Evolutionary conservation across 2,797 vertebrate genomes (phyloP).

Genomic region (Morelia viridis): DNA sequence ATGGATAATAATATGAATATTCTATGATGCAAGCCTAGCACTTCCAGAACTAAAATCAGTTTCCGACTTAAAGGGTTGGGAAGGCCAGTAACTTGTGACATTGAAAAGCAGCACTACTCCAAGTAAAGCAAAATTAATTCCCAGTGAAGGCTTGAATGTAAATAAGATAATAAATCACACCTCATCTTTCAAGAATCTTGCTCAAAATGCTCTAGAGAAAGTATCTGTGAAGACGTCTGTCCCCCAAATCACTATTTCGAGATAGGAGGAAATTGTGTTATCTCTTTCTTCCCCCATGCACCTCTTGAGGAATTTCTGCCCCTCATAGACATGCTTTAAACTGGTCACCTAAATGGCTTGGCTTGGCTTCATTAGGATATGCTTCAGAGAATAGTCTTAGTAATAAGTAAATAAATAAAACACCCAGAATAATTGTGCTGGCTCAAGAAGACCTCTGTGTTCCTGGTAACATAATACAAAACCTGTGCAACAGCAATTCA

Average conservation of each 20-base stretch:
- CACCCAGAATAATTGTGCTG: constrained; percentile 2
- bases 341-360: not conserved
- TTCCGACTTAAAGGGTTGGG: not conserved
- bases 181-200: not conserved
- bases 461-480: constrained; percentile 37
- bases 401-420: constrained; percentile 19
- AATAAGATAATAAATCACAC: not conserved
- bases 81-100: too few relatives aligned
- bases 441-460: constrained; percentile 22
- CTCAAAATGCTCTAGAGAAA: not conserved
- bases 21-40: not conserved
- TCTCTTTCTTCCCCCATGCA: not conserved
- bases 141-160: not conserved
- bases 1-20: not conserved
- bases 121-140: not conserved
- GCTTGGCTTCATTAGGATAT: not conserved
- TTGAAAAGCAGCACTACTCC: not conserved
- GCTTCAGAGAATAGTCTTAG: constrained; percentile 10
- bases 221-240: not conserved
- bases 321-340: not conserved
- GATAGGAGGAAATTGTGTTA: too few relatives aligned
- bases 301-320: not conserved
- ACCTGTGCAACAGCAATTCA: constrained; percentile 38
- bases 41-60: not conserved
- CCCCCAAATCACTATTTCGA: not conserved